Conservation (phyloP, 2,888 invertebrate genomes). For the Pyrocoelia pectoralis region DNA sequence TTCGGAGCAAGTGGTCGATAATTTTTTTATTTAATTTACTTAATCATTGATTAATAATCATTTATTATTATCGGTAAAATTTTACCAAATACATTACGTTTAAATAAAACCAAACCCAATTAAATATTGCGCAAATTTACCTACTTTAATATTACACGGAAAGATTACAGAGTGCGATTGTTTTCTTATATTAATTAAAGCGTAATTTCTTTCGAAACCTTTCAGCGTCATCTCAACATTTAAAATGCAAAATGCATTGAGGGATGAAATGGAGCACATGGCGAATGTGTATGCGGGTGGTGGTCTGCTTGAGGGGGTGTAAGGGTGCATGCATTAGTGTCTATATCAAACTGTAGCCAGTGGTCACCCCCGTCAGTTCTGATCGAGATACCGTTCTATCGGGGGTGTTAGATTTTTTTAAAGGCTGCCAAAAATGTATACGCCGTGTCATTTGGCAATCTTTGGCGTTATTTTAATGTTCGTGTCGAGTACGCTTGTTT, state of each 20-base stretch:
- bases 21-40: slow-evolving; percentile 42
- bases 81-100: slow-evolving; percentile 7
- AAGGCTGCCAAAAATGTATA: slow-evolving; percentile 15
- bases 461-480: slow-evolving; percentile 47
- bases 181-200: neutral
- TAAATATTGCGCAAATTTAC: slow-evolving; percentile 6
- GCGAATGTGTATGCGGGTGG: slow-evolving; percentile 47
- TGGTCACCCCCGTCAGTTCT: slow-evolving; percentile 54
- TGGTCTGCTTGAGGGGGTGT: slow-evolving; percentile 38
- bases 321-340: slow-evolving; percentile 59
- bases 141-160: neutral
- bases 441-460: slow-evolving; percentile 24
- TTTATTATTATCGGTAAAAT: slow-evolving; percentile 17
- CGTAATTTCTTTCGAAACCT: slow-evolving; percentile 12
- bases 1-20: slow-evolving; percentile 45
- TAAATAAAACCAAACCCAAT: neutral
- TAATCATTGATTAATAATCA: slow-evolving; percentile 36
- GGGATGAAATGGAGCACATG: slow-evolving; percentile 43
- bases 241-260: slow-evolving; percentile 36
- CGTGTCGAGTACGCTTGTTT: slow-evolving; percentile 50
- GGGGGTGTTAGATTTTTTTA: slow-evolving; percentile 21
- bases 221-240: slow-evolving; percentile 25
- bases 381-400: slow-evolving; percentile 33
- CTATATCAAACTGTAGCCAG: slow-evolving; percentile 57
- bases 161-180: neutral